These are phyloP conservation scores for Autographa pulchrina DNA, from an alignment of 2,888 invertebrate genomes.

Conservation along the genomic window DNA sequence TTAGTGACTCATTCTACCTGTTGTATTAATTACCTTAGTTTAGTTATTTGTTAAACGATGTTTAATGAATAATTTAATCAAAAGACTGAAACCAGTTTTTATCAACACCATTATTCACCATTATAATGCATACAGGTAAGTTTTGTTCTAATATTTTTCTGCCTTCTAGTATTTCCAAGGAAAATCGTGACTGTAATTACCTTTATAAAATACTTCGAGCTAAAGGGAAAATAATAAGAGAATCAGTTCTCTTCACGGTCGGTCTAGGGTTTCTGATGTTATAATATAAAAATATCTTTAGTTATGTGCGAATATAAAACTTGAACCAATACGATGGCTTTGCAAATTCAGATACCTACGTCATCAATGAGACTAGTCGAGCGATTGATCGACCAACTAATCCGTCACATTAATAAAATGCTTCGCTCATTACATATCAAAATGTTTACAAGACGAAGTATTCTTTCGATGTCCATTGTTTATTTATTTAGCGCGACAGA, in stretches of 20 bases:
- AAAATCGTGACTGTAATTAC: neutral
- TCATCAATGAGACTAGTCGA: neutral
- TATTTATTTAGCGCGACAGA: constrained; percentile 52
- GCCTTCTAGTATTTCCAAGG: neutral
- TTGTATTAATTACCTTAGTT: neutral
- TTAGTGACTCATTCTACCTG: neutral
- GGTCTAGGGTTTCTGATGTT: neutral
- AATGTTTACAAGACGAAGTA: constrained; percentile 52
- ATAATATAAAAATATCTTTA: no score
- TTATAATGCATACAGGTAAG: neutral
- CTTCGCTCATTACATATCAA: constrained; percentile 41
- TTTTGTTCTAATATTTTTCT: neutral
- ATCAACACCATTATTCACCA: neutral
- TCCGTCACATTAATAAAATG: constrained; percentile 30
- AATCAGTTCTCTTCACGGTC: neutral
- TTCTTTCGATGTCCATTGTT: constrained; percentile 55
- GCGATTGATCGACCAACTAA: constrained; percentile 1
- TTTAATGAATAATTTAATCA: neutral
- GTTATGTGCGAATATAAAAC: no score
- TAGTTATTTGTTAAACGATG: neutral
- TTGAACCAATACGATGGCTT: no score
- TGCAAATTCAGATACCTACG: neutral
- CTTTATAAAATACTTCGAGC: neutral
- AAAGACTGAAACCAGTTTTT: neutral
- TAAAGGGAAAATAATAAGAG: neutral